Conservation (phyloP, 2,888 invertebrate species). For the Neoascia interrupta region DNA sequence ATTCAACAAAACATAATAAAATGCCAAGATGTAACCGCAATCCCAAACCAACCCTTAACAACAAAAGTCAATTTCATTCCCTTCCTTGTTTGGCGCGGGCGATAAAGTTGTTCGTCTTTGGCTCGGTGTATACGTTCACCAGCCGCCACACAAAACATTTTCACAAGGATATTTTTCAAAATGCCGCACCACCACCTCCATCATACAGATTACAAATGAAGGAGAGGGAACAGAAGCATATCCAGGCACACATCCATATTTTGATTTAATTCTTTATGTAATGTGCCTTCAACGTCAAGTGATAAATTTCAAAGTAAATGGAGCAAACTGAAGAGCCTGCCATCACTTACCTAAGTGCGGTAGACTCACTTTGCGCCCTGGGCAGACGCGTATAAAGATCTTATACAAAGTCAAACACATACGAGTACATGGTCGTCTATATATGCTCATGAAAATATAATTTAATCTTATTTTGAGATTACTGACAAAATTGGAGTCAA, state of each 20-base stretch:
- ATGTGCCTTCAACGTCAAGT: slow-evolving; percentile 29
- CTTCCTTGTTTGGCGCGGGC: not conserved
- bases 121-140: slow-evolving; percentile 13
- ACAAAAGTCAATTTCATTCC: slow-evolving; percentile 38
- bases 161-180: slow-evolving; percentile 15
- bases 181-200: too few species aligned
- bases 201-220: not conserved
- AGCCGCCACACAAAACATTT: slow-evolving; percentile 27
- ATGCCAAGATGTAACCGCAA: slow-evolving; percentile 2
- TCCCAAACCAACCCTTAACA: slow-evolving; percentile 19
- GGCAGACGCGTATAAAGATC: not conserved
- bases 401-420: not conserved
- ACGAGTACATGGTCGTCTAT: too few species aligned
- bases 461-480: slow-evolving; percentile 38
- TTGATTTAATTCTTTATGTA: slow-evolving; percentile 39
- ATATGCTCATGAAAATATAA: slow-evolving; percentile 18
- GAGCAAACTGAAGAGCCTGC: slow-evolving; percentile 11
- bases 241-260: slow-evolving; percentile 19
- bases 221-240: too few species aligned
- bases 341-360: slow-evolving; percentile 22
- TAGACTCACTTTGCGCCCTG: not conserved
- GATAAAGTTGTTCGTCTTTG: slow-evolving; percentile 8
- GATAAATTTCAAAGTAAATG: slow-evolving; percentile 40
- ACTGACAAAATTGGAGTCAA: slow-evolving; percentile 31
- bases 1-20: not conserved